Evolutionary conservation across 2,888 invertebrate genomes (phyloP), one percentile per base, ranked within the genome.

Genomic region (Xanthia togata): DNA sequence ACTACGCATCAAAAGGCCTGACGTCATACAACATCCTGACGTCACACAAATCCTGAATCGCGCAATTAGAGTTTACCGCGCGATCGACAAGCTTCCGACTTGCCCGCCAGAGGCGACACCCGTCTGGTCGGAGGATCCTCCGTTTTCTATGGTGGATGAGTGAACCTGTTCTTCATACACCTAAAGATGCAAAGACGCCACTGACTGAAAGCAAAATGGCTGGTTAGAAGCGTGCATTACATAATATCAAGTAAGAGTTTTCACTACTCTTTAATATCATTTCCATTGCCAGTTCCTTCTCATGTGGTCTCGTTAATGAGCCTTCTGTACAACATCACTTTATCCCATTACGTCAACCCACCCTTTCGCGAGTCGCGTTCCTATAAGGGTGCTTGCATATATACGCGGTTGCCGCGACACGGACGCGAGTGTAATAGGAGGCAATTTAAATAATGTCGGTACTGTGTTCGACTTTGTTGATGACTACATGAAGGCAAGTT

Each of bases 401-500:
- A 78, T 64, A 82, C 70, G 79, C 70, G 78, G 76, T 63, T 76
- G 53, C 59, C 41, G 53, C 82, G 72, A 60, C 78, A 82, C 63
- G 67, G 80, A 59, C 71, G 73, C 70, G 60, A 67, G 44, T 70
- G 62, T 86, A 79, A 87, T 77, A 80, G 64, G 38, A 76, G 73
- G 70, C 70, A 78, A 87, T 84, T 86, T 79, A 82, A 87, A 84
- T 79, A 87, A 85, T 78, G 74, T 71, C 26, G n/a, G 68, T 65
- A 35, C 75, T 76, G 60, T 77, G 59, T 68, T 74, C 71, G 41
- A 74, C 62, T 73, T 69, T 65, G 69, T 74, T 81, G 71, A 81
- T 53, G 78, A 59, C 70, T 75, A 57, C 68, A 70, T 59, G 26
- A 63, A 62, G 26, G 17, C 17, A 71, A 41, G 31, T 72, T 75